phyloP scores from a whole-genome alignment of 2,113 vertebrate genomes.

The Megaleporinus macrocephalus region DNA sequence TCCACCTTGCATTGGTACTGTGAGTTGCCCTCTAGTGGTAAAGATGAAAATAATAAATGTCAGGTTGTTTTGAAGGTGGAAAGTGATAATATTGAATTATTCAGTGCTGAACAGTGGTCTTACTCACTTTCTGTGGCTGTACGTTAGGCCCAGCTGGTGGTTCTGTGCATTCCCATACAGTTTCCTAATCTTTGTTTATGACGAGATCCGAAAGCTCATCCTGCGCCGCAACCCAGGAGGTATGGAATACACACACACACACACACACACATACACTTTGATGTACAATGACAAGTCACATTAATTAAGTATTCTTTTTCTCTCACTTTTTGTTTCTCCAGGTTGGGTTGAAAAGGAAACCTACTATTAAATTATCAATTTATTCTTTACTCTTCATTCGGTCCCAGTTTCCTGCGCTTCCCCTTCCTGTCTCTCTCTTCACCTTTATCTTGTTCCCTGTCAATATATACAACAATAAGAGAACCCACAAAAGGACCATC shows the following conservation, averaged over 20 bases:
- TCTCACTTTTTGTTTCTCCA: conserved; percentile 58
- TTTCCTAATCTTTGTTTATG: conserved; percentile 94
- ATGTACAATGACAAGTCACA: background rate
- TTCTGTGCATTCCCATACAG: conserved; percentile 95
- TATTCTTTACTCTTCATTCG: conserved; percentile 63
- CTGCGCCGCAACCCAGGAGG: conserved; percentile 92
- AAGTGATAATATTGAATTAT: background rate
- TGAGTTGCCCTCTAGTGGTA: background rate
- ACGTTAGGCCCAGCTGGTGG: conserved; percentile 89
- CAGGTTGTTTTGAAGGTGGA: background rate
- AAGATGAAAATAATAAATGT: background rate
- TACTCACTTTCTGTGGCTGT: background rate
- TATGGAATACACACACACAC: conserved; percentile 53
- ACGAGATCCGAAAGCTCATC: conserved; percentile 92
- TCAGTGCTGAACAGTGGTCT: background rate
- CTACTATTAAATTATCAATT: conserved; percentile 81
- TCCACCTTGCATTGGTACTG: background rate
- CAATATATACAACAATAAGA: background rate
- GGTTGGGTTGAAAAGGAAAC: conserved; percentile 87
- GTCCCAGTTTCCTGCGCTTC: background rate
- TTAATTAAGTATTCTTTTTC: background rate
- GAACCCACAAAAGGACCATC: conserved; percentile 41
- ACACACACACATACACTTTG: background rate
- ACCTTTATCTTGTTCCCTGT: conserved; percentile 9
- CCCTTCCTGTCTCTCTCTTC: conserved; percentile 17